Evolutionary conservation across 37 sponge, comb jelly and placozoan species (phyloP).

Genomic region (Corticium candelabrum): DNA sequence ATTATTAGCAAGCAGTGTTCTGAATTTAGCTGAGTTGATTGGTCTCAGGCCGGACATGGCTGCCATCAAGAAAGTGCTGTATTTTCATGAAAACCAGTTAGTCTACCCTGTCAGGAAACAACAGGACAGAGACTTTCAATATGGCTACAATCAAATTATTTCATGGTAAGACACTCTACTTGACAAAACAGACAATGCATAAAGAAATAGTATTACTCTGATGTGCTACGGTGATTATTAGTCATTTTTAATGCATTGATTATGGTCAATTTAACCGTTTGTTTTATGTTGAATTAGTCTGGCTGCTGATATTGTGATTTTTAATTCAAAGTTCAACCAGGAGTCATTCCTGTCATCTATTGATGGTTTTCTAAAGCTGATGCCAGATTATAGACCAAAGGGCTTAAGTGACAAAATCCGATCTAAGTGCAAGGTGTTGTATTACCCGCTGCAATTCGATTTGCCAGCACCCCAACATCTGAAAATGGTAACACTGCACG

Average conservation of each 20-base stretch:
- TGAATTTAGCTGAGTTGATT: constrained; percentile 74
- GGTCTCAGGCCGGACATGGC: constrained; percentile 55
- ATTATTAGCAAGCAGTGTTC: constrained; percentile 62
- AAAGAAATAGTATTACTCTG: too few species aligned
- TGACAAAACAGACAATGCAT: too few species aligned
- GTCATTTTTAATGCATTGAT: too few species aligned
- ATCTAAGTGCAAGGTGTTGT: constrained; percentile 60
- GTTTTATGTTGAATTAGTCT: constrained; percentile 24
- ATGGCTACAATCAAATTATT: constrained; percentile 85
- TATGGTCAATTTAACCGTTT: not conserved
- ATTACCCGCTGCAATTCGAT: constrained; percentile 53
- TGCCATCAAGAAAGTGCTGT: constrained; percentile 56
- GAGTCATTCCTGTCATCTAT: constrained; percentile 64
- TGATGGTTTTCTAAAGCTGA: constrained; percentile 44
- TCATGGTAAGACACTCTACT: constrained; percentile 49
- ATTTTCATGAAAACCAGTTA: constrained; percentile 93
- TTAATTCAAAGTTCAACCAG: constrained; percentile 88
- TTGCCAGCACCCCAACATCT: not conserved
- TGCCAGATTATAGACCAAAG: constrained; percentile 63
- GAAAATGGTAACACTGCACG: not conserved
- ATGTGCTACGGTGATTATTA: too few species aligned
- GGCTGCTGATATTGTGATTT: constrained; percentile 65
- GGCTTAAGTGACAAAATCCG: constrained; percentile 40
- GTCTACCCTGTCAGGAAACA: constrained; percentile 74
- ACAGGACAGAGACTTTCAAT: constrained; percentile 76